phyloP scores from a whole-genome alignment of 2,888 invertebrate species.

The Drosophila rellima region DNA sequence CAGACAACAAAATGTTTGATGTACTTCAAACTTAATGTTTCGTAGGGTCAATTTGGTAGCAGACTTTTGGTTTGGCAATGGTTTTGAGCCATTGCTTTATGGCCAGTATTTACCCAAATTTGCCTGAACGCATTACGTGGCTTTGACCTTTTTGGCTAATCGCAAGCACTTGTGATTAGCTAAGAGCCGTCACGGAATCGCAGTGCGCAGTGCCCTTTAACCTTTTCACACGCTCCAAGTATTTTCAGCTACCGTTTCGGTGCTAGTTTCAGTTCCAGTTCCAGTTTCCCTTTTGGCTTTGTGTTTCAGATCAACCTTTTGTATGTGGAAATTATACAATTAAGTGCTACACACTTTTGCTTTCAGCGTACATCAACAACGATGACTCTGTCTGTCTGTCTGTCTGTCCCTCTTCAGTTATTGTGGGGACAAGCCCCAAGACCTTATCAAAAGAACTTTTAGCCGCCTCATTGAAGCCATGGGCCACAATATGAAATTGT shows the following conservation, averaged over 20 bases:
- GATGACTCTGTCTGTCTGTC: constrained; percentile 13
- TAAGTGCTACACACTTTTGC: constrained; percentile 73
- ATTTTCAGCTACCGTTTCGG: constrained; percentile 21
- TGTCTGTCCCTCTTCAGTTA: constrained; percentile 6
- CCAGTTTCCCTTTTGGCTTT: constrained; percentile 3
- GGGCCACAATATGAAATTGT: constrained; percentile 62
- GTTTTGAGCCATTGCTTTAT: constrained; percentile 39
- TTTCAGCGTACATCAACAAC: constrained; percentile 56
- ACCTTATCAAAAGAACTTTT: constrained; percentile 76
- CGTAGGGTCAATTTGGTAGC: constrained; percentile 62
- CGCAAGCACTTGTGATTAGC: constrained; percentile 54
- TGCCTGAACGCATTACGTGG: constrained; percentile 42
- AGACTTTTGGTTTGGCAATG: constrained; percentile 44
- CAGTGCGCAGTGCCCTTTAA: constrained; percentile 34
- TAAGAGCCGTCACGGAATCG: constrained; percentile 19
- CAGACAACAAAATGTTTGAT: constrained; percentile 79
- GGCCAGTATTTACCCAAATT: constrained; percentile 59
- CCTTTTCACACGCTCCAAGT: constrained; percentile 66
- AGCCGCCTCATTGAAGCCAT: constrained; percentile 58
- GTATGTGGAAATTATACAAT: constrained; percentile 42
- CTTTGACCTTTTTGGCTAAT: constrained; percentile 60
- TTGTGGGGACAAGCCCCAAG: constrained; percentile 34
- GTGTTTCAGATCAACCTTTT: constrained; percentile 2
- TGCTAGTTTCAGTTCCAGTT: constrained; percentile 1
- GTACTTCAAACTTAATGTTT: constrained; percentile 75